phyloP scores from a whole-genome alignment of 2,113 vertebrate genomes.

The Clarias gariepinus region DNA sequence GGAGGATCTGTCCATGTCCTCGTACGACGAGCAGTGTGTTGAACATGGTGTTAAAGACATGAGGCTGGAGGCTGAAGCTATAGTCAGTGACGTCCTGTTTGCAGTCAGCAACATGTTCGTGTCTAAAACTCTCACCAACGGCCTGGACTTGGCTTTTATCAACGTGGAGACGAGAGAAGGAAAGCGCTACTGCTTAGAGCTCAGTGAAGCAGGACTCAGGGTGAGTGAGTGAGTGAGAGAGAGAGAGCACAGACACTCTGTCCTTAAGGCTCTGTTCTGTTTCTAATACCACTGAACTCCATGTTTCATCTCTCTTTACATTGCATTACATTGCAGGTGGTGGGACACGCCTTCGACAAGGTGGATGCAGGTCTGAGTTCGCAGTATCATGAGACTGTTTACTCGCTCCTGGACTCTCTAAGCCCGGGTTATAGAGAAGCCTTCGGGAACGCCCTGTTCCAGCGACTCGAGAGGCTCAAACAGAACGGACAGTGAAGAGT shows the following conservation, averaged over 20 bases:
- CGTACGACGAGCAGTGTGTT: slow-evolving; percentile 78
- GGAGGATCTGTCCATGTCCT: slow-evolving; percentile 75
- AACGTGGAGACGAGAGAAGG: slow-evolving; percentile 93
- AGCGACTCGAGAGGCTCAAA: slow-evolving; percentile 89
- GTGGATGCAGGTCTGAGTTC: slow-evolving; percentile 81
- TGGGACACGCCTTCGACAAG: slow-evolving; percentile 88
- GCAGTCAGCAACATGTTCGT: slow-evolving; percentile 92
- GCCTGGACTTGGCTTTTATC: slow-evolving; percentile 88
- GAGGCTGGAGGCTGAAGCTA: slow-evolving; percentile 91
- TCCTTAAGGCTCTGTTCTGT: not conserved
- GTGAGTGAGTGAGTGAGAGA: slow-evolving; percentile 67
- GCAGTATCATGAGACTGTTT: slow-evolving; percentile 93
- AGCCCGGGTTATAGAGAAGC: slow-evolving; percentile 96
- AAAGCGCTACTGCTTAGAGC: slow-evolving; percentile 89
- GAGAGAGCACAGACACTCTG: too few relatives aligned
- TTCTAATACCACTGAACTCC: too few relatives aligned
- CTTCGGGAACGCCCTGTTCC: slow-evolving; percentile 92
- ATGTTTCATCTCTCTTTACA: not conserved
- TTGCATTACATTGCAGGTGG: slow-evolving; percentile 75
- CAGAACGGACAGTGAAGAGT: slow-evolving; percentile 80
- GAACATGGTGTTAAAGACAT: slow-evolving; percentile 89
- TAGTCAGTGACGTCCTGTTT: slow-evolving; percentile 94
- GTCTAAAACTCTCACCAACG: slow-evolving; percentile 82
- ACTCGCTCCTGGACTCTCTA: slow-evolving; percentile 91
- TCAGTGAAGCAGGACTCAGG: slow-evolving; percentile 90